Percentiles rank a stretch among this genome's conserved stretches.
These are phyloP conservation scores for Erpornis zantholeuca DNA, from an alignment of 2,113 vertebrate genomes.

Conservation along the genomic window DNA sequence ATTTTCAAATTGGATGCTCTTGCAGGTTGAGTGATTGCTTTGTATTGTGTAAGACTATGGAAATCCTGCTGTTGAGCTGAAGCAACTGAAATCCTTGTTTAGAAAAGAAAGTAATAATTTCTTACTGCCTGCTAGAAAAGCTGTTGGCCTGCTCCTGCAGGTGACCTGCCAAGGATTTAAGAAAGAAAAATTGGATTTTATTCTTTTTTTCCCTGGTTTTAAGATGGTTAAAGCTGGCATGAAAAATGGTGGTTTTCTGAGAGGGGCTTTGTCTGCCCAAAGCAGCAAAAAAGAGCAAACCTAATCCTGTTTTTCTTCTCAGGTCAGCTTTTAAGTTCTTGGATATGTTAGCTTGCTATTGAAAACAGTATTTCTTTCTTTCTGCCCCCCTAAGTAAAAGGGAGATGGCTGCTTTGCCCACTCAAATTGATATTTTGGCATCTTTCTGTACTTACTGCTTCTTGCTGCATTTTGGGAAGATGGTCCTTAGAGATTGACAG, in stretches of 20 bases:
- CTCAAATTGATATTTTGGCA: neutral
- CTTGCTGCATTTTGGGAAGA: neutral
- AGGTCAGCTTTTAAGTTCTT: conserved; percentile 4
- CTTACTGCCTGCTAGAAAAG: conserved; percentile 3
- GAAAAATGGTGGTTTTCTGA: conserved; percentile 16
- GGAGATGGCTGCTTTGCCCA: neutral
- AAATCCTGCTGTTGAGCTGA: conserved; percentile 25
- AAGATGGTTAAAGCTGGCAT: conserved; percentile 53
- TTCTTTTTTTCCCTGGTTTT: neutral
- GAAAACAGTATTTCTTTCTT: neutral
- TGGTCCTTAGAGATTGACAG: fast-evolving
- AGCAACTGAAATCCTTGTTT: conserved; percentile 28
- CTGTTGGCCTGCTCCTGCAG: neutral
- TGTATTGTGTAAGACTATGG: neutral
- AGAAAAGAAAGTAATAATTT: conserved; percentile 33
- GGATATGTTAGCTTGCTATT: neutral
- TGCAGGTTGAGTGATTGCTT: conserved; percentile 13
- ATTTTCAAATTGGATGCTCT: neutral
- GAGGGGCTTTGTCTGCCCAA: conserved; percentile 33
- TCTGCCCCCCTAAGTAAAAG: neutral
- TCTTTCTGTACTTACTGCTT: neutral
- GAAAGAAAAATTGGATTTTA: conserved; percentile 29
- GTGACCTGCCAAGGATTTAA: conserved; percentile 52
- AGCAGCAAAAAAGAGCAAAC: conserved; percentile 1
- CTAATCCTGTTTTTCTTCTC: conserved; percentile 31